phyloP scores from a whole-genome alignment of 2,888 invertebrate species.

The Chydorus sphaericus region DNA sequence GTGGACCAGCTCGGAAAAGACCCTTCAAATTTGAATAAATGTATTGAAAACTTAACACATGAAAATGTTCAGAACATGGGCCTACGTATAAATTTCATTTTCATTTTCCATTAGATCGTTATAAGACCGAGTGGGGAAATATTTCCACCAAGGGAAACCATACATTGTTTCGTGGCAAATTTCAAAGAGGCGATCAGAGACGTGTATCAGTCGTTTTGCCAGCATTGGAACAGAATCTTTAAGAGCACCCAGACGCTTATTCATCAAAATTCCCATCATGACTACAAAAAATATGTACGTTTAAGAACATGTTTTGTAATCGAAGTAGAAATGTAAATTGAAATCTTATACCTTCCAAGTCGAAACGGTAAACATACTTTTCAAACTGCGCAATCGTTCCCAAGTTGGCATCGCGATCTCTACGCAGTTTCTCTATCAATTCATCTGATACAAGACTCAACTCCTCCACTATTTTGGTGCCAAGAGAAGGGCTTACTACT shows the following conservation, averaged over 20 bases:
- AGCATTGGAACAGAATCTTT: constrained; percentile 36
- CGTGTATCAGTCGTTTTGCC: constrained; percentile 31
- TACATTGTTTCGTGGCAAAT: constrained; percentile 31
- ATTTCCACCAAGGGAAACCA: constrained; percentile 68
- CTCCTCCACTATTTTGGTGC: constrained; percentile 57
- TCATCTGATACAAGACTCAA: constrained; percentile 61
- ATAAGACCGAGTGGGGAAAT: constrained; percentile 56
- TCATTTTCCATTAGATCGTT: constrained; percentile 53
- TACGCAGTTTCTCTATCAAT: constrained; percentile 49
- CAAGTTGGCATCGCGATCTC: constrained; percentile 34
- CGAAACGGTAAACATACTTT: constrained; percentile 57
- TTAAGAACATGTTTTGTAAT: neutral
- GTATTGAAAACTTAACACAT: neutral
- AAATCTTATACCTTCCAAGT: constrained; percentile 48
- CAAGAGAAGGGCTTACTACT: constrained; percentile 57
- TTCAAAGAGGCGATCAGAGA: constrained; percentile 13
- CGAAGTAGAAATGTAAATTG: neutral
- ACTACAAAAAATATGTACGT: constrained; percentile 1
- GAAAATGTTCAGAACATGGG: constrained; percentile 4
- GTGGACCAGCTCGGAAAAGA: neutral
- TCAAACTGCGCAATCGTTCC: constrained; percentile 47
- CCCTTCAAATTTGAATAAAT: neutral
- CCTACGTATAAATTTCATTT: constrained; percentile 64
- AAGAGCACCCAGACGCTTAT: constrained; percentile 52
- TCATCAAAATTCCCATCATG: constrained; percentile 15